Base-by-base conservation (phyloP, 2,113 vertebrate genomes). In the Syngnathus floridae region DNA sequence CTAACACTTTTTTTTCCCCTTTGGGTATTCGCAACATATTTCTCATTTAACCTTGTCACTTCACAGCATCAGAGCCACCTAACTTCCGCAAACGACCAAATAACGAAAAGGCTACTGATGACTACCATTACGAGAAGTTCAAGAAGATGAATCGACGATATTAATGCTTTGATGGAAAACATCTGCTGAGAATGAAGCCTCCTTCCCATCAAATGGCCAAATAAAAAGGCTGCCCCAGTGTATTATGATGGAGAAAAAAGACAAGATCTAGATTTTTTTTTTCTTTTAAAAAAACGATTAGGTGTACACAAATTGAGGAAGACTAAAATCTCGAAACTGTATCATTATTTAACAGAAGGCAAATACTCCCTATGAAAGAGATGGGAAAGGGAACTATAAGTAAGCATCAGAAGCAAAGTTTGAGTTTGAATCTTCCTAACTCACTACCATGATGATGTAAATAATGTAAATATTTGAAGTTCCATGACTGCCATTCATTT, bases 111-210 rank as follows among this genome's bases (percentile, higher is more conserved):
- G 96, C 96, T 54, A 98, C 95, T 0, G 97, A 98, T 26, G 97
- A 99, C 81, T 99, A 98, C 74, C 96, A 99, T 77, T 98, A 99
- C 10, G 97, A 99, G 86, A 98, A 97, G 77, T 99, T 99, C 85
- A 98, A 98, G 90, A 99, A 99, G 91, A 98, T 98, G 97, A 99
- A 97, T 67, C 87, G 97, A 22, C 78, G 96, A 70, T 99, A 98
- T 67, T 96, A 69, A 93, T 46, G 38, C 55, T 36, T 26, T 45
- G 43, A 7, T 55, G 43, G 21, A 10, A 43, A 21, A 12, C 11
- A 46, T 12, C 22, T 46, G 61, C 13, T 46, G 22, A 46, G 11
- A 19, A 40, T 8, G 19, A 16, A 36, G 17, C 56, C 14, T 58
- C 35, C 56, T 37, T 7, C 21, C 59, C 36, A 1, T 9, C 36